Evolutionary conservation across 2,797 vertebrate genomes (phyloP).

Genomic region (Telmatherina bonti): DNA sequence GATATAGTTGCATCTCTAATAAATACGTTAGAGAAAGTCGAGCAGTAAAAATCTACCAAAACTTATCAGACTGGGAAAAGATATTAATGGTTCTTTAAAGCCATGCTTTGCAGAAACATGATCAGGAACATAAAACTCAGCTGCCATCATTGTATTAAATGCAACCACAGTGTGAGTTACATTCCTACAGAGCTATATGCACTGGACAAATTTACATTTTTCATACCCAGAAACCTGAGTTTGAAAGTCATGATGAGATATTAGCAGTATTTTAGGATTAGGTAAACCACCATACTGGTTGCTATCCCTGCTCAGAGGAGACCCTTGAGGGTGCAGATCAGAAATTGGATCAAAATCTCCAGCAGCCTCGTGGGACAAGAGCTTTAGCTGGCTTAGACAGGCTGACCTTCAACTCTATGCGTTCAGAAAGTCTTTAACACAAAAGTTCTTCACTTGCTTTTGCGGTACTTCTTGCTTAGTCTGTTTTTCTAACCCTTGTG

Average conservation of each 20-base stretch:
- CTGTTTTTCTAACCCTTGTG: neutral
- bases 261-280: neutral
- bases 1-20: conserved; percentile 10
- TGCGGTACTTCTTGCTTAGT: neutral
- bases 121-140: neutral
- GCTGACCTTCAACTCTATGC: conserved; percentile 18
- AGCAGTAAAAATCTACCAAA: neutral
- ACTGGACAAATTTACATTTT: neutral
- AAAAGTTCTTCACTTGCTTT: neutral
- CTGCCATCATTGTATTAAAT: neutral
- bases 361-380: neutral
- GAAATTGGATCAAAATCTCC: conserved; percentile 25
- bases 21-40: conserved; percentile 1
- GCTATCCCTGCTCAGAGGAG: neutral
- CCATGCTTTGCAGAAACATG: neutral
- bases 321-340: conserved; percentile 13
- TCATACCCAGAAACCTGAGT: neutral
- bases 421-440: neutral
- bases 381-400: conserved; percentile 25
- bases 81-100: conserved; percentile 3
- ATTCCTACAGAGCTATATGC: neutral
- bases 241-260: neutral
- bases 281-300: conserved; percentile 2
- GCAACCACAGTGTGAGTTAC: neutral
- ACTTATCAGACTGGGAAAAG: neutral